Evolutionary conservation across 2,888 invertebrate species (phyloP).

Genomic region (Apamea sordens): DNA sequence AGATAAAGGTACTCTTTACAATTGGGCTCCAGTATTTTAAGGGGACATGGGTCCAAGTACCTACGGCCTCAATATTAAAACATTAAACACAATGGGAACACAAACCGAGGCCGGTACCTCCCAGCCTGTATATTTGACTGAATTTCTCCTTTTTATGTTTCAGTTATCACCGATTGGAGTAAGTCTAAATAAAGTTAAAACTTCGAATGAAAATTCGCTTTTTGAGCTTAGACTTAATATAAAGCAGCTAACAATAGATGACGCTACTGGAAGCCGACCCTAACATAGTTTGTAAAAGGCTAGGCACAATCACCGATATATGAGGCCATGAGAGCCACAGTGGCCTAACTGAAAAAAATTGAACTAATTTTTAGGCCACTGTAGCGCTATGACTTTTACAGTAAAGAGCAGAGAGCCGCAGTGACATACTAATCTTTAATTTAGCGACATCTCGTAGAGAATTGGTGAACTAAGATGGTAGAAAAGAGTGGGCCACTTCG

Average conservation of each 20-base stretch:
- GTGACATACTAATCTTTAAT: neutral
- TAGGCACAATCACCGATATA: no score
- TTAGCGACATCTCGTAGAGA: constrained; percentile 34
- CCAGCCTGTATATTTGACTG: neutral
- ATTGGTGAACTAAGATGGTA: constrained; percentile 23
- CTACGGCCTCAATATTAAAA: neutral
- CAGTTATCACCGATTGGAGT: constrained; percentile 54
- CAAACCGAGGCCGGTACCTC: neutral
- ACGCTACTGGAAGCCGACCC: constrained; percentile 6
- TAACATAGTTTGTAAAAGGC: neutral
- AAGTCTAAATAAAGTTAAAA: constrained; percentile 41
- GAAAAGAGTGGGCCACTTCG: neutral
- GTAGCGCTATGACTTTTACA: no score
- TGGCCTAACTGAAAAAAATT: no score
- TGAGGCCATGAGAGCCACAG: no score
- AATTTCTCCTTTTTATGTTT: constrained; percentile 36
- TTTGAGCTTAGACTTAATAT: neutral
- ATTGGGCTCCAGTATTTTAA: neutral
- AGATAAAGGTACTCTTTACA: neutral
- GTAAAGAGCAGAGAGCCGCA: no score
- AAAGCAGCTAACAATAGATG: constrained; percentile 43
- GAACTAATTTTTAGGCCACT: no score
- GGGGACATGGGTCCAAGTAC: neutral
- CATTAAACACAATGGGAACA: neutral
- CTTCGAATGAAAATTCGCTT: neutral